Base-by-base conservation (phyloP, 2,888 invertebrate species). In the Temnothorax ravouxi region DNA sequence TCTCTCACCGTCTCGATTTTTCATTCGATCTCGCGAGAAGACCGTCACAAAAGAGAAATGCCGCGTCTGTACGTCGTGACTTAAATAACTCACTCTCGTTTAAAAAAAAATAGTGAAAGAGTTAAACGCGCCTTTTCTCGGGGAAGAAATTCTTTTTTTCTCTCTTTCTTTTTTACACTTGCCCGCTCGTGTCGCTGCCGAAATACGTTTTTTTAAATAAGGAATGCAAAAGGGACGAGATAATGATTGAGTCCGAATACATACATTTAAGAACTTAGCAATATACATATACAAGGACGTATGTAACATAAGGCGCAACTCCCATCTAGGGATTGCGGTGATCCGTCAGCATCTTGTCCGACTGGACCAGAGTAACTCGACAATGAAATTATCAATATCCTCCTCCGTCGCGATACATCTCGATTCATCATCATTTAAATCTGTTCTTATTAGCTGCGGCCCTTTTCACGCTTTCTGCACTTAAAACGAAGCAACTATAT, bases 221-320 rank as follows among this genome's bases (percentile, higher is more conserved):
- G 50, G 41, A 34, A 13, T 13, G 34, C n/a, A 81, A 52, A 11
- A 38, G 21, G 6, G n/a, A 13, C 29, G 44, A 47, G 21, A 47
- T 64, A 64, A 64, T 52, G 64, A 52, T 44, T 11, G 62, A 80
- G 81, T 25, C 79, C 79, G 47, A n/a, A 47, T 79, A 77, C 59
- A 80, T 80, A 80, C 59, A 80, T 18, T 74, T 72, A 80, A 72
- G 34, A 80, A 74, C 79, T 80, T 80, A 80, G 59, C 74, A 74
- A 80, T 74, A 80, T 79, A 74, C 74, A 74, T 75, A 47, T 61
- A 80, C 59, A 72, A 80, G 79, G 75, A 61, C 59, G 56, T 79
- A 72, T 79, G 47, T 80, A 80, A 82, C 81, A 79, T 80, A 82
- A 82, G 64, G 41, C 47, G 54, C 56, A 54, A 21, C 13, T 21